phyloP scores from a whole-genome alignment of 2,113 vertebrate species.

The Baryphthengus martii region DNA sequence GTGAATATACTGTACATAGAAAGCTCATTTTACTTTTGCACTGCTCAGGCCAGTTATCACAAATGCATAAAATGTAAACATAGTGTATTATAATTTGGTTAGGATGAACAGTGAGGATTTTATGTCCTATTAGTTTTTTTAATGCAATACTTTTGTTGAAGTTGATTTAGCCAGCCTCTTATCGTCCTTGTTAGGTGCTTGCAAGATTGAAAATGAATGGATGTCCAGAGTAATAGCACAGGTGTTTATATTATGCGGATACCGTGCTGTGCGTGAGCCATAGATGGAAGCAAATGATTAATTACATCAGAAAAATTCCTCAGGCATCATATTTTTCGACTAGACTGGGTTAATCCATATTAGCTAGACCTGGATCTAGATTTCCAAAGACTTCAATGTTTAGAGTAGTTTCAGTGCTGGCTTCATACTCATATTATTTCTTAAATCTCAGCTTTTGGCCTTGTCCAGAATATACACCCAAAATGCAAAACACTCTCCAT shows the following conservation, averaged over 20 bases:
- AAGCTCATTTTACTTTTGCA: slow-evolving; percentile 62
- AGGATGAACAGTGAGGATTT: slow-evolving; percentile 13
- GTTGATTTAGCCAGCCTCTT: not conserved
- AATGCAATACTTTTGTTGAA: slow-evolving; percentile 27
- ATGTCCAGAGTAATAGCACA: not conserved
- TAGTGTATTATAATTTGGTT: slow-evolving; percentile 26
- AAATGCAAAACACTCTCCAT: not conserved
- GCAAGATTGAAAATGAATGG: not conserved
- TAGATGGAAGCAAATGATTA: not conserved
- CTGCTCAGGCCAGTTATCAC: slow-evolving; percentile 62
- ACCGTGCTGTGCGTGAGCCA: not conserved
- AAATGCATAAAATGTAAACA: slow-evolving; percentile 68
- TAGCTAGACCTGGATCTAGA: not conserved
- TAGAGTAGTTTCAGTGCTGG: not conserved
- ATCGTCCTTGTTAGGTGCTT: not conserved
- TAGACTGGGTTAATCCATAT: not conserved
- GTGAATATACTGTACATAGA: slow-evolving; percentile 66
- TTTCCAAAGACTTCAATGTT: not conserved
- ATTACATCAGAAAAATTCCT: not conserved
- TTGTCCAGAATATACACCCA: not conserved
- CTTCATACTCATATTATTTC: not conserved
- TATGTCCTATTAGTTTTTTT: slow-evolving; percentile 41
- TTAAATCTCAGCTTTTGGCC: not conserved
- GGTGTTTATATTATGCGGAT: not conserved
- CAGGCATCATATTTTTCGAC: not conserved